Evolutionary conservation across 2,113 vertebrate genomes (phyloP), one percentile per base, ranked within the genome.

Genomic region (Hippocampus guttulatus): DNA sequence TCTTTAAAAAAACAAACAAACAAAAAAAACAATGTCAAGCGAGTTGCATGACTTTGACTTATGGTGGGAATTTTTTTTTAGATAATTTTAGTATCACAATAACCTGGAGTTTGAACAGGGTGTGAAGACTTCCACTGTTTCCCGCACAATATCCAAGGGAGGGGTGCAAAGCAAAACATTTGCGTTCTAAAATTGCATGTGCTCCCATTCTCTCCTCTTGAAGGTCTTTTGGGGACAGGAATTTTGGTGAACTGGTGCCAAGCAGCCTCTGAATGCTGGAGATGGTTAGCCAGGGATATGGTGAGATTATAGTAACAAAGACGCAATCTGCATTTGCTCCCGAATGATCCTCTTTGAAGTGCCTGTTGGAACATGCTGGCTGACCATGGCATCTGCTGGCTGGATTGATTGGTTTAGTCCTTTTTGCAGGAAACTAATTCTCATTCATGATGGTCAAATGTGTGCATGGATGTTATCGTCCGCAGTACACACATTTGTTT

Each of bases 311-410:
- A 73, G 40, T 66, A 68, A 79, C 69, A 84, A 76, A 83, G 80
- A 73, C 62, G 33, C 1, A 23, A 75, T 79, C 71, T 71, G 65
- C 81, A 75, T 67, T 84, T 63, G 41, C 76, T 73, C 68, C 67
- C 58, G 60, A 70, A 83, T 71, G 70, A 62, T 64, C 55, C 1
- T 40, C 81, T 89, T 88, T 88, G 81, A 89, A 81, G 81, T 79
- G 74, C 85, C 77, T 81, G 80, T 77, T 5, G 68, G 63, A 64
- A 83, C 85, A 83, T 73, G 75, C 68, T 12, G 33, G 57, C 67
- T 55, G 72, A 76, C 52, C 65, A 68, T 62, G 25, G 75, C 49
- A 68, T 82, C 75, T 64, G 23, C 47, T 43, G 3, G 16, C 52
- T 40, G 61, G 25, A 41, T 5, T 10, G 54, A 23, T 70, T 69